Base-by-base conservation (phyloP, 2,113 vertebrate genomes). In the Collichthys lucidus region DNA sequence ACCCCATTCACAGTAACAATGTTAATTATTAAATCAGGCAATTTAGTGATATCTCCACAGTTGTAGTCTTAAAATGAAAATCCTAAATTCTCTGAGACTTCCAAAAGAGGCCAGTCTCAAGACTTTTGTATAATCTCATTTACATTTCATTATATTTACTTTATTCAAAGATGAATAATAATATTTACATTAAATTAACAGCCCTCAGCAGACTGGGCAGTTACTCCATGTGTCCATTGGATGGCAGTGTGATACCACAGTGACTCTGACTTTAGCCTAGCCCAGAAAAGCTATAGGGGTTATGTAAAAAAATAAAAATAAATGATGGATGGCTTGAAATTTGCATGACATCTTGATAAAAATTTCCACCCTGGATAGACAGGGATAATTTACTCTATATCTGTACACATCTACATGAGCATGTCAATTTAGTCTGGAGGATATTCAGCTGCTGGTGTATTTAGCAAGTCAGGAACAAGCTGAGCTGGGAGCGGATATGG, bases 241-340 rank as follows among this genome's bases (percentile, higher is more conserved):
- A 82, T 84, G 92, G 90, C 91, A 87, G 83, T 90, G 84, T 91
- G 80, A 71, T 80, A 64, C 85, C 76, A 80, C 83, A 40, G 11
- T 69, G 82, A 35, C 50, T 52, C 46, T n/a, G 62, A 5, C 22
- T 80, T 20, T 20, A 82, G 22, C 49, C 77, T 20, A 14, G 66
- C 57, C 15, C 31, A 40, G 74, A 59, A 40, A 47, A 77, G n/a
- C 77, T 62, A 24, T 49, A 47, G 56, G 35, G 80, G 79, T 92
- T 92, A 91, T 86, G 84, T 93, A 89, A 90, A 63, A 40, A 40
- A 40, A 40, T 40, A 91, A 50, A 49, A 49, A 16, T 15, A 22
- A 87, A 79, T 87, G 91, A 91, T 91, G 85, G 92, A 91, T 91
- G 83, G 85, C 68, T 91, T 78, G 75, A 90, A 88, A 93, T 90